Evolutionary conservation across 2,113 vertebrate species (phyloP), one percentile per base, ranked within the genome.

Genomic region (Lates calcarifer): DNA sequence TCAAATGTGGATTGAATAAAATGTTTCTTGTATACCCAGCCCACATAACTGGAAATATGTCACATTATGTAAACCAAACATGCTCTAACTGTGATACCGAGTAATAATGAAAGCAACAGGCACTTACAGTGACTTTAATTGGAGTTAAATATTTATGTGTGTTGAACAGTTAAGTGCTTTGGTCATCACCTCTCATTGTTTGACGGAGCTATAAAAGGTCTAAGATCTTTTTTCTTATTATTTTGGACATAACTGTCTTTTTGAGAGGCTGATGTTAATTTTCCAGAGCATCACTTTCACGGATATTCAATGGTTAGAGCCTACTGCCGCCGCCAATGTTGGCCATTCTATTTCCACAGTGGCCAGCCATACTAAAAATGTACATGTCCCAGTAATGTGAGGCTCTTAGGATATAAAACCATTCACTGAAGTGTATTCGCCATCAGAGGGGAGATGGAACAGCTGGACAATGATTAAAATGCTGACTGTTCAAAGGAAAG

Each of bases 391-490:
- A 5, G 65, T 88, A 81, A 89, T 80, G 67, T 53, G 58, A 79
- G 39, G 77, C 75, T 89, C 79, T 79, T 62, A 71, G 69, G 74
- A 73, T 60, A 87, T 74, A 87, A 89, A 88, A 74, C 33, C 55
- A 81, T 56, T 79, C 47, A 60, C 43, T 57, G 74, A 77, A 81
- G 73, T 72, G 74, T 49, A 60, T 72, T 79, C 2, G 26, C 69
- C 67, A 74, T 84, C 55, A 83, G 73, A 81, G 61, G 31, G 62
- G 75, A 89, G 68, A 76, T 62, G 60, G 83, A 91, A 84, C 83
- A 86, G 67, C 81, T 84, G 88, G 71, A 90, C 73, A 83, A 85
- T 82, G 73, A 85, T 89, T 87, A 82, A 85, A 88, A 89, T 67
- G 84, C 82, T 87, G 83, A 71, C 74, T 83, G 68, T 88, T 85